A percentile compares a stretch with the other conserved stretches of the same genome.
Evolutionary conservation across 2,888 invertebrate species (phyloP).

Genomic region (Pedicia rivosa): DNA sequence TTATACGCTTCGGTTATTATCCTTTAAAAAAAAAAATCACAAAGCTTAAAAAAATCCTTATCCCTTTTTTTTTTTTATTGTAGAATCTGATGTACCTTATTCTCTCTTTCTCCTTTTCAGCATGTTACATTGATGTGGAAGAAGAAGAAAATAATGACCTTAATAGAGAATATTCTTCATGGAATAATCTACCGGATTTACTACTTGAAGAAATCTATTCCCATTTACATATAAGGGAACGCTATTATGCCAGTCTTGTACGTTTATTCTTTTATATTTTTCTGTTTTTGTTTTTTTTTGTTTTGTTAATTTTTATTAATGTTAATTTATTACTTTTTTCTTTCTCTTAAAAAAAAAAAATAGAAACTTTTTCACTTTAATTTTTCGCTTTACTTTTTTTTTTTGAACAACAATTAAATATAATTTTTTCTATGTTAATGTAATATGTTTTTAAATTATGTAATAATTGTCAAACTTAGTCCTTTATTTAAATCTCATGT

Average conservation of each 20-base stretch:
- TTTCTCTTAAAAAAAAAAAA: neutral
- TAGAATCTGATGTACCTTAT: neutral
- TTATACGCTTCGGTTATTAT: no score
- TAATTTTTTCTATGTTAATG: no score
- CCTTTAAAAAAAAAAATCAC: neutral
- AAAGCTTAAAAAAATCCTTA: neutral
- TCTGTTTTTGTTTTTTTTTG: conserved; percentile 17
- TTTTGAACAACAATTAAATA: no score
- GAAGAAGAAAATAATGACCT: conserved; percentile 25
- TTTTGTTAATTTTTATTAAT: neutral
- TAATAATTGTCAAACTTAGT: no score
- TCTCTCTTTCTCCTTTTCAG: conserved; percentile 17
- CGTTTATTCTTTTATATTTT: conserved; percentile 20
- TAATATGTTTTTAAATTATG: no score
- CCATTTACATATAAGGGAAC: conserved; percentile 46
- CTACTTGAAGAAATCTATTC: conserved; percentile 56
- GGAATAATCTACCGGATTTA: conserved; percentile 54
- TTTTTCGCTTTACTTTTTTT: no score
- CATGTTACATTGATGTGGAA: conserved; percentile 35
- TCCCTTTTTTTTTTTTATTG: neutral
- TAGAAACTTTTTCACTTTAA: no score
- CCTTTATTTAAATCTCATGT: no score
- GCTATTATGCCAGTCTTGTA: conserved; percentile 59
- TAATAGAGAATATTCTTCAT: conserved; percentile 35
- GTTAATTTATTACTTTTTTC: neutral